Conservation (phyloP, 1,140 invertebrate genomes). For the Solenopsis invicta region DNA sequence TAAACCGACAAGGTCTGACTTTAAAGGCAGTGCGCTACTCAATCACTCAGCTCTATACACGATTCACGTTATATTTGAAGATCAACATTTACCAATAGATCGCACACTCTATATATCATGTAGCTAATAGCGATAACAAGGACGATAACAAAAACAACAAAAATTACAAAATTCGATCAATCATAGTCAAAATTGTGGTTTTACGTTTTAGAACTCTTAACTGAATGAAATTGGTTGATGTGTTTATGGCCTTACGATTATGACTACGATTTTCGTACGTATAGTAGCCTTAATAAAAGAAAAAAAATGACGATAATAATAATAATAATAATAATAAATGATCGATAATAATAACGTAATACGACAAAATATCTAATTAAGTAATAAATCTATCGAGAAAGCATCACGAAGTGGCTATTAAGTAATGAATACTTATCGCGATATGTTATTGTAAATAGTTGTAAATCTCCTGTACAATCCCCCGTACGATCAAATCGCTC, state of each 20-base stretch:
- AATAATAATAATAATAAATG: neutral
- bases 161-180: too few species aligned
- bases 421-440: neutral
- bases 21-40: neutral
- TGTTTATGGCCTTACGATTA: too few species aligned
- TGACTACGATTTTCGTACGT: too few species aligned
- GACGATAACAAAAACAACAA: neutral
- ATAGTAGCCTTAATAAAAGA: too few species aligned
- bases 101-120: neutral
- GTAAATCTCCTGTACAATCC: neutral
- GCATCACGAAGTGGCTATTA: neutral
- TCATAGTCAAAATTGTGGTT: too few species aligned
- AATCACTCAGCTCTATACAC: neutral
- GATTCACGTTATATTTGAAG: neutral
- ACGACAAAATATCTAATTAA: conserved; percentile 1
- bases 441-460: conserved; percentile 5
- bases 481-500: neutral
- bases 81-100: conserved; percentile 32
- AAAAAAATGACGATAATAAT: neutral
- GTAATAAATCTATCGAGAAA: neutral
- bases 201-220: too few species aligned
- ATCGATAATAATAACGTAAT: neutral
- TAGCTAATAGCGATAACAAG: neutral
- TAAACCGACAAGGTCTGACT: conserved; percentile 22
- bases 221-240: too few species aligned